These are phyloP conservation scores for Triplophysa siluroides DNA, from an alignment of 2,113 vertebrate genomes.

Conservation along the genomic window DNA sequence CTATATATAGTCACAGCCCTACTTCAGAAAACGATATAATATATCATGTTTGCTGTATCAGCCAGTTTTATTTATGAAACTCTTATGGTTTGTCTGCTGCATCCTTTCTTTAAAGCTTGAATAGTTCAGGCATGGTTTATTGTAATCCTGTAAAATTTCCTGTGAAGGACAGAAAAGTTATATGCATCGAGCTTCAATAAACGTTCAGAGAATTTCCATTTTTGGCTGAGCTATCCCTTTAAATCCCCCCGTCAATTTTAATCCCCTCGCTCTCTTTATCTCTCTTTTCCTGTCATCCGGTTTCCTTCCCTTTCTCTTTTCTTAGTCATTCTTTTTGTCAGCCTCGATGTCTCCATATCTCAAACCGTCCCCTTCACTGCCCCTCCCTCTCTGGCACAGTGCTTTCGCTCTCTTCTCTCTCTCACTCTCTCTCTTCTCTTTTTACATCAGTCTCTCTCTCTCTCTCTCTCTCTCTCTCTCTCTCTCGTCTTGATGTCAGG, in stretches of 20 bases:
- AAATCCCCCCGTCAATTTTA: background rate
- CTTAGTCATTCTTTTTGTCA: constrained; percentile 9
- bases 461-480: background rate
- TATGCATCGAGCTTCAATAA: background rate
- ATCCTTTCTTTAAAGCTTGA: too few relatives aligned
- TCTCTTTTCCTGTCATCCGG: constrained; percentile 23
- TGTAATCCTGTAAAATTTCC: too few relatives aligned
- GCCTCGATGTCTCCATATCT: constrained; percentile 16
- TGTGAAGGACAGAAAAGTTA: too few relatives aligned
- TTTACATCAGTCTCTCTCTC: constrained; percentile 24
- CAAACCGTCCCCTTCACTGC: constrained; percentile 22
- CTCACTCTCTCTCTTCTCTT: background rate
- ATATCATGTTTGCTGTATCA: too few relatives aligned
- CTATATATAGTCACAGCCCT: too few relatives aligned
- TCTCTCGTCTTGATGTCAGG: constrained; percentile 66
- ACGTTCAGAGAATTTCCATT: background rate
- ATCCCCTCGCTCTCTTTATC: constrained; percentile 5
- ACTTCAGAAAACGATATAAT: too few relatives aligned
- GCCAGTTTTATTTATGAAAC: too few relatives aligned
- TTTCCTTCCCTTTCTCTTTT: constrained; percentile 41
- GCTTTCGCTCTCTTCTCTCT: constrained; percentile 53
- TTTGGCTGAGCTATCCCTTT: background rate
- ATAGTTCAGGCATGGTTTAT: too few relatives aligned
- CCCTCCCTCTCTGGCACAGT: constrained; percentile 57
- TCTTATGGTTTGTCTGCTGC: too few relatives aligned